A percentile compares a stretch with the other conserved stretches of the same genome.
These are phyloP conservation scores for Cydia fagiglandana DNA, from an alignment of 1,140 invertebrate species.

Conservation along the genomic window DNA sequence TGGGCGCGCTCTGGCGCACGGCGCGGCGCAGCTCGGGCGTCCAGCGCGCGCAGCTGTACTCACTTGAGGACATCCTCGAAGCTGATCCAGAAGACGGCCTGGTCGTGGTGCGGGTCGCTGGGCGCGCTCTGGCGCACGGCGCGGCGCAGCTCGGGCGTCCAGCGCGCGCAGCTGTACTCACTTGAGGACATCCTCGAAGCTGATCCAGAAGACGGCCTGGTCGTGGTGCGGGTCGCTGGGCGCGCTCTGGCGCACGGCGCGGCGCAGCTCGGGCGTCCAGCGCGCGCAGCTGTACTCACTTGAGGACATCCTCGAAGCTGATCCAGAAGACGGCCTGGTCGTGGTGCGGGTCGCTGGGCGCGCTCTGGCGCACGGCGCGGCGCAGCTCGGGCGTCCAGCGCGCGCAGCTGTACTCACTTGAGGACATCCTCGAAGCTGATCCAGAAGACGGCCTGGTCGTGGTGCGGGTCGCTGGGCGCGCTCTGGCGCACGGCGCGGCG, in stretches of 20 bases:
- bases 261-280: conserved; percentile 89
- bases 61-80: conserved; percentile 95
- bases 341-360: conserved; percentile 90
- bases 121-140: conserved; percentile 95
- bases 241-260: conserved; percentile 94
- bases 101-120: conserved; percentile 87
- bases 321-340: conserved; percentile 97
- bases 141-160: conserved; percentile 90
- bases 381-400: conserved; percentile 90
- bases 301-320: conserved; percentile 95
- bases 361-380: conserved; percentile 94
- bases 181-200: conserved; percentile 95
- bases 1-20: conserved; percentile 95
- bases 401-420: conserved; percentile 86
- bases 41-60: conserved; percentile 88
- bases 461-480: conserved; percentile 93
- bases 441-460: conserved; percentile 94
- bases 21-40: conserved; percentile 87
- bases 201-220: conserved; percentile 98
- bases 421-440: conserved; percentile 97
- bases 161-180: conserved; percentile 86
- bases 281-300: conserved; percentile 86
- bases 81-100: conserved; percentile 98
- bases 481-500: conserved; percentile 93
- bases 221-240: conserved; percentile 90